Conservation (phyloP, 1,140 invertebrate genomes). For the Centruroides vittatus region DNA sequence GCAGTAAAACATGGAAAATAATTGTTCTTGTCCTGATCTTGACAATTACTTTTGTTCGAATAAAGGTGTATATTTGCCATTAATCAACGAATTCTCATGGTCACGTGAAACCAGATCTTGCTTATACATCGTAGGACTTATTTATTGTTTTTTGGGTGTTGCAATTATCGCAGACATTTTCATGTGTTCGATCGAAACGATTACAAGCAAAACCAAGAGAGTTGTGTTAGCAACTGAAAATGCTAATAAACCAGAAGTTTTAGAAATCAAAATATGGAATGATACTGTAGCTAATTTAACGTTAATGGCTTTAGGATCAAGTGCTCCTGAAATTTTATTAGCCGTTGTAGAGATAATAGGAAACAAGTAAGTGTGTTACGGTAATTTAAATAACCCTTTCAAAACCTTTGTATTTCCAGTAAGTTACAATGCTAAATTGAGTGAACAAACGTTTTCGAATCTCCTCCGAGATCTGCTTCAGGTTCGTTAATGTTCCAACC, state of each 20-base stretch:
- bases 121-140: conserved; percentile 38
- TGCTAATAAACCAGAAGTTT: conserved; percentile 18
- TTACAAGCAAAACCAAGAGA: conserved; percentile 43
- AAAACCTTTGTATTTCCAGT: too few relatives aligned
- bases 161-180: conserved; percentile 44
- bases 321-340: conserved; percentile 46
- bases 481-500: too few relatives aligned
- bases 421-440: too few relatives aligned
- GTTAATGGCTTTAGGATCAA: conserved; percentile 47
- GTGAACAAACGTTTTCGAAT: too few relatives aligned
- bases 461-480: too few relatives aligned
- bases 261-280: conserved; percentile 37
- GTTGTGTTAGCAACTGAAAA: conserved; percentile 20
- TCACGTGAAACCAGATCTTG: conserved; percentile 23
- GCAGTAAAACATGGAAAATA: too few relatives aligned
- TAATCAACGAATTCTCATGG: not conserved
- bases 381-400: too few relatives aligned
- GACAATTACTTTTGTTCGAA: not conserved
- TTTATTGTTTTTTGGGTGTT: conserved; percentile 38
- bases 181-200: conserved; percentile 46
- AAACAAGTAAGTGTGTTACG: conserved; percentile 23
- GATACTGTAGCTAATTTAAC: conserved; percentile 49
- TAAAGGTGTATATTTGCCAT: not conserved
- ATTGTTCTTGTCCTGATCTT: not conserved
- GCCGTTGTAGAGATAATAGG: conserved; percentile 43